These are phyloP conservation scores for Xylocopa sonorina DNA, from an alignment of 1,140 invertebrate species.

Conservation along the genomic window DNA sequence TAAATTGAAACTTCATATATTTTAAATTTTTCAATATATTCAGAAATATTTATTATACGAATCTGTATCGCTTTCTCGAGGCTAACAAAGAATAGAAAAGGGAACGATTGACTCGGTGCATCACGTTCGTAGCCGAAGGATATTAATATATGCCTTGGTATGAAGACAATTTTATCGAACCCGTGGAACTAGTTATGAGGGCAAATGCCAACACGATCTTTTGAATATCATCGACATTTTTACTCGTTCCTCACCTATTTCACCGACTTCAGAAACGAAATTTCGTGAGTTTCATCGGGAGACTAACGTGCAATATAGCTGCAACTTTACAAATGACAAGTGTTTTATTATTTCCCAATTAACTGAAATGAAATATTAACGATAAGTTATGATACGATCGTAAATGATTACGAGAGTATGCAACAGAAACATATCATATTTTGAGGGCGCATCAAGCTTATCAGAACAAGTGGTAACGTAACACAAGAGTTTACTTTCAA, in stretches of 20 bases:
- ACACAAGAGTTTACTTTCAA: too few relatives aligned
- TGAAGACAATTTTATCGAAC: slow-evolving; percentile 52
- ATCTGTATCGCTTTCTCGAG: neutral
- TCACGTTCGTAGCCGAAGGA: slow-evolving; percentile 36
- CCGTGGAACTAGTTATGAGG: slow-evolving; percentile 52
- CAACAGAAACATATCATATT: too few relatives aligned
- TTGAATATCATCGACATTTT: slow-evolving; percentile 39
- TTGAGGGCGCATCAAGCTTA: too few relatives aligned
- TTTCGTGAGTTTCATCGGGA: slow-evolving; percentile 9
- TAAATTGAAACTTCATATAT: too few relatives aligned
- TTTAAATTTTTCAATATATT: too few relatives aligned
- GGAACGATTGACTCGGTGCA: neutral
- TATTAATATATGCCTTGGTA: slow-evolving; percentile 57
- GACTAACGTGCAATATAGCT: neutral
- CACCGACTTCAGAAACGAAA: slow-evolving; percentile 25
- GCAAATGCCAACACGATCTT: slow-evolving; percentile 54
- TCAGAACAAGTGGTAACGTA: too few relatives aligned
- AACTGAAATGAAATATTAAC: too few relatives aligned
- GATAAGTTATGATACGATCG: too few relatives aligned
- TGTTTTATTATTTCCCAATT: too few relatives aligned
- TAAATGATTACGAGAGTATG: too few relatives aligned
- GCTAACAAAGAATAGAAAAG: slow-evolving; percentile 17
- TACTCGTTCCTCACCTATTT: neutral
- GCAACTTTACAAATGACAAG: too few relatives aligned
- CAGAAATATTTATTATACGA: too few relatives aligned